Evolutionary conservation across 2,888 invertebrate species (phyloP).

Genomic region (Calliphora vomitoria): DNA sequence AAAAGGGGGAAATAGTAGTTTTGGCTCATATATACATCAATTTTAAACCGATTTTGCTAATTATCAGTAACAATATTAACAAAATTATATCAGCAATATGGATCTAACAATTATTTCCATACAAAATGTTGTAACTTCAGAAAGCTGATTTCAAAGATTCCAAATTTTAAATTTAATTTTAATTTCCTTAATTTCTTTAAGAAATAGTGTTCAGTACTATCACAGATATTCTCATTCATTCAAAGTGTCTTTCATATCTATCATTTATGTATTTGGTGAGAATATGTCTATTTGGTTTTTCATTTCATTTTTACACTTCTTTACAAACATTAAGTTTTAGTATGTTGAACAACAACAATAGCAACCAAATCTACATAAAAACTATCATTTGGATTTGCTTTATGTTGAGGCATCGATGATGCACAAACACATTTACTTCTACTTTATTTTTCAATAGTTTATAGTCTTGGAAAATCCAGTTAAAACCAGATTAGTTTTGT

Average conservation of each 20-base stretch:
- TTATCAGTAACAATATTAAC: too few relatives aligned
- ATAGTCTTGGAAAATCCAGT: conserved; percentile 39
- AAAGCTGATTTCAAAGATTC: too few relatives aligned
- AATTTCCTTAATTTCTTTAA: neutral
- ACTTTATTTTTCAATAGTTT: conserved; percentile 49
- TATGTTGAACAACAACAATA: neutral
- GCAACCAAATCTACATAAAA: conserved; percentile 1
- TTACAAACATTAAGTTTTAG: conserved; percentile 44
- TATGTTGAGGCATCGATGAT: conserved; percentile 5
- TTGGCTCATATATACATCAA: too few relatives aligned
- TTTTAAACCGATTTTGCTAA: too few relatives aligned
- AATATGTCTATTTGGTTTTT: conserved; percentile 23
- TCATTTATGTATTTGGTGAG: neutral
- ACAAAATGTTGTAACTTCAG: too few relatives aligned
- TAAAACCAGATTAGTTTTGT: conserved; percentile 64
- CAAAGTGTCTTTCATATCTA: neutral
- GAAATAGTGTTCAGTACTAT: neutral
- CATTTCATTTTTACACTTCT: neutral
- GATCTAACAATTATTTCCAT: too few relatives aligned
- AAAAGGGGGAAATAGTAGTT: too few relatives aligned
- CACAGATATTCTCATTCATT: neutral
- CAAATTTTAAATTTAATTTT: too few relatives aligned
- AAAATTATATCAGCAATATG: too few relatives aligned
- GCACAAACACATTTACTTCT: conserved; percentile 9
- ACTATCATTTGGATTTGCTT: conserved; percentile 32